phyloP scores from a whole-genome alignment of 1,140 invertebrate genomes.

The Mactra quadrangularis region DNA sequence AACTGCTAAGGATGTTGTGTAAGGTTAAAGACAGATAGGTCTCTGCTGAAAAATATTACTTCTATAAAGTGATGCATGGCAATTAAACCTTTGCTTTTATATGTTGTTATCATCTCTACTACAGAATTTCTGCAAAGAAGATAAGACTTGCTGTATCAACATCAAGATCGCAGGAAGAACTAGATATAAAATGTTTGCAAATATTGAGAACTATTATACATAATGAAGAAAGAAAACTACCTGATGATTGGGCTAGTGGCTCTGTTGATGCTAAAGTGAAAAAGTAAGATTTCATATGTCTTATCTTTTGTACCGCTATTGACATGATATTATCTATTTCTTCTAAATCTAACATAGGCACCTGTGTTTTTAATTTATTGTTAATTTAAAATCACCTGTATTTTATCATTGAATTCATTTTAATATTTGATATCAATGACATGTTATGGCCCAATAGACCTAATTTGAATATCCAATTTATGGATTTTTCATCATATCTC shows the following conservation, averaged over 20 bases:
- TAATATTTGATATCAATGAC: too few relatives aligned
- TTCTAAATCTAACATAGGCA: background rate
- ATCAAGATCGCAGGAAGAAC: conserved; percentile 74
- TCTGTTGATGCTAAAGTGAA: conserved; percentile 77
- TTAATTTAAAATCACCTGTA: too few relatives aligned
- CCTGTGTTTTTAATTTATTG: background rate
- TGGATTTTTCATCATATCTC: too few relatives aligned
- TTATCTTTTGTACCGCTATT: background rate
- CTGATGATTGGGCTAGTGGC: conserved; percentile 78
- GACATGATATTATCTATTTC: background rate
- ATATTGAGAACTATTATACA: conserved; percentile 81
- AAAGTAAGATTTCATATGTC: conserved; percentile 66
- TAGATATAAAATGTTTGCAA: conserved; percentile 82
- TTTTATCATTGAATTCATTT: too few relatives aligned
- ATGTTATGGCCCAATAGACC: too few relatives aligned
- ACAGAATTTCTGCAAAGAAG: conserved; percentile 76
- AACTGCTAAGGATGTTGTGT: too few relatives aligned
- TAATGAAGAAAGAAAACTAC: conserved; percentile 82
- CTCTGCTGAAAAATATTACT: too few relatives aligned
- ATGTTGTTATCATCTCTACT: background rate
- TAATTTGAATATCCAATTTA: too few relatives aligned
- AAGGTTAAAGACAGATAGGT: too few relatives aligned
- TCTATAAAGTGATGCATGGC: too few relatives aligned
- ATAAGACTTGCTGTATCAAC: conserved; percentile 66
- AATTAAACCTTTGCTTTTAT: too few relatives aligned